Evolutionary conservation across 2,888 invertebrate species (phyloP).

Genomic region (Polietes domitor): DNA sequence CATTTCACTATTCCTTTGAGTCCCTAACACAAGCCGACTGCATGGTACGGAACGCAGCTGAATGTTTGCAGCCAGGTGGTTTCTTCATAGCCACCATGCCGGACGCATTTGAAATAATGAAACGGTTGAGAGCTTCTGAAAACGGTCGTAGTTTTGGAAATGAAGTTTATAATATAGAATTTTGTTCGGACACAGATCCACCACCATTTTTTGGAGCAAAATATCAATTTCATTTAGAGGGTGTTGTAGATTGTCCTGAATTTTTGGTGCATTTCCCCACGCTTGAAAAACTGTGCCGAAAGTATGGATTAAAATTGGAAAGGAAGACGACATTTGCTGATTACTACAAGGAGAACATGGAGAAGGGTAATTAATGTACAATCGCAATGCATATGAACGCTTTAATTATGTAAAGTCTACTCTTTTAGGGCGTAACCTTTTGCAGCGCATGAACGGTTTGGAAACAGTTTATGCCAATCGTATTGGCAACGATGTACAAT

Average conservation of each 20-base stretch:
- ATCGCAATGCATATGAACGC: not conserved
- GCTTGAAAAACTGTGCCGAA: conserved; percentile 87
- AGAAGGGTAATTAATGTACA: conserved; percentile 71
- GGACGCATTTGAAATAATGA: conserved; percentile 95
- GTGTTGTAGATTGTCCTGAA: conserved; percentile 98
- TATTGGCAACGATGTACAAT: conserved; percentile 84
- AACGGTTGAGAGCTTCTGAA: conserved; percentile 83
- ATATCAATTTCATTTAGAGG: conserved; percentile 97
- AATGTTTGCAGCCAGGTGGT: conserved; percentile 93
- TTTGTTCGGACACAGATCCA: conserved; percentile 85
- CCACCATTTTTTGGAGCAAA: conserved; percentile 96
- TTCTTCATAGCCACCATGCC: conserved; percentile 98
- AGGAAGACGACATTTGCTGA: conserved; percentile 89
- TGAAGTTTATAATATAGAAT: conserved; percentile 88
- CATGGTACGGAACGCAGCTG: conserved; percentile 96
- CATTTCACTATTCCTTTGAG: conserved; percentile 98
- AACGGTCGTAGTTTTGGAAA: conserved; percentile 87
- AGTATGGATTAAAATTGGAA: conserved; percentile 87
- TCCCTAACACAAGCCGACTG: conserved; percentile 92
- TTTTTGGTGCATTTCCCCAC: conserved; percentile 97
- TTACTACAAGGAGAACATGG: conserved; percentile 83
- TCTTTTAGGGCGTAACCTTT: conserved; percentile 80
- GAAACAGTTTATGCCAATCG: conserved; percentile 87
- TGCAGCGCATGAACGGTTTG: conserved; percentile 90
- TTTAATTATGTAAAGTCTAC: not conserved